A percentile compares a stretch with the other conserved stretches of the same genome.
Conservation (phyloP, 1,140 invertebrate species). For the Anastrepha ludens region DNA sequence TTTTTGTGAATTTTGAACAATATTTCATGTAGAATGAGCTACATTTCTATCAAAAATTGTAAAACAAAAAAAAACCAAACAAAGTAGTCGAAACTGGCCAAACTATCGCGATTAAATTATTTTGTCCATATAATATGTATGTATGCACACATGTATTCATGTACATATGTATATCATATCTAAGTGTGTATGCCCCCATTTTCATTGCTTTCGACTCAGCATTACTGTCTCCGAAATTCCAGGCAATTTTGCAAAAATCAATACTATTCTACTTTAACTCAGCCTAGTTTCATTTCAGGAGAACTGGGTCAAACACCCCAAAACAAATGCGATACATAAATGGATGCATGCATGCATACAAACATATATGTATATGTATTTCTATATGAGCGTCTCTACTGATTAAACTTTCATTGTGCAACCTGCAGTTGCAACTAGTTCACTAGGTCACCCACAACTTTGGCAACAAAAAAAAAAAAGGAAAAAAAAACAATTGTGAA, state of each 20-base stretch:
- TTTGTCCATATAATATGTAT: neutral
- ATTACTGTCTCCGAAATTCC: conserved; percentile 21
- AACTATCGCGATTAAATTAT: too few relatives aligned
- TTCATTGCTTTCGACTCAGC: neutral
- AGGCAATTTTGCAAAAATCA: conserved; percentile 36
- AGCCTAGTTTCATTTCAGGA: neutral
- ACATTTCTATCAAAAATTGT: too few relatives aligned
- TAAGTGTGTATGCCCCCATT: neutral
- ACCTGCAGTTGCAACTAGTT: conserved; percentile 11
- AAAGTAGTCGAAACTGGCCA: too few relatives aligned
- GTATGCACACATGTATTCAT: neutral
- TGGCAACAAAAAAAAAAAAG: neutral
- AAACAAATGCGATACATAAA: neutral
- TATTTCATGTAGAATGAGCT: too few relatives aligned
- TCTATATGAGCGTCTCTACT: neutral
- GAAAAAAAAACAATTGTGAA: neutral
- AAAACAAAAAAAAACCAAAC: too few relatives aligned
- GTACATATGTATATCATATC: neutral
- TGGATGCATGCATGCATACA: neutral
- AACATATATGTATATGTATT: neutral
- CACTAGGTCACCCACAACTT: conserved; percentile 27
- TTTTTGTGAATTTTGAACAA: too few relatives aligned
- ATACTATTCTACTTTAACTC: neutral
- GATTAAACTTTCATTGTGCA: conserved; percentile 22
- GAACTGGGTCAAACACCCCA: conserved; percentile 28